Evolutionary conservation across 2,888 invertebrate genomes (phyloP), one percentile per base, ranked within the genome.

Genomic region (Reticulitermes lucifugus): DNA sequence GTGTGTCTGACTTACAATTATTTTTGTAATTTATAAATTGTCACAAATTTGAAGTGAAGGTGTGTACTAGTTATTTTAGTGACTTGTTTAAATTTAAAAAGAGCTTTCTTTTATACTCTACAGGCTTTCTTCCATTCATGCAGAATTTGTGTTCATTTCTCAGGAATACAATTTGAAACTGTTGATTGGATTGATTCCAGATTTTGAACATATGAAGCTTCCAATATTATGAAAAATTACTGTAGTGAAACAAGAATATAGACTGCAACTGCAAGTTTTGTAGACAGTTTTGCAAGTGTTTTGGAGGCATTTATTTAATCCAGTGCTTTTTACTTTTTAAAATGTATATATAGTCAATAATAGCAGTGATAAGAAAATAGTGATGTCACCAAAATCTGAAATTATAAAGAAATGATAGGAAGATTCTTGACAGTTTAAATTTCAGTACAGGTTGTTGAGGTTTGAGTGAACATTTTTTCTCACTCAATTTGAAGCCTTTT

Each of bases 61-160:
- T 65, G 10, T 65, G 14, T 10, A 25, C 5, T 25, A 65, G 65
- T 65, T n/a, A 65, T n/a, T n/a, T 65, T 6, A 25, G 25, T 65
- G 65, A 65, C n/a, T 25, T n/a, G 25, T 55, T 55, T 55, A 65
- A 25, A 65, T 65, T 65, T 65, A 25, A 25, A 4, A 65, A 65
- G 65, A 65, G n/a, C 25, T 65, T 65, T 65, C n/a, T n/a, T n/a
- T 65, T 65, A 65, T 65, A 25, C 65, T 14, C 0, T 65, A 10
- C 65, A 79, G 79, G 51, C 25, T 51, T 79, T 55, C 79, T 55
- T 79, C 79, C 79, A 55, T 55, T 25, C 46, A 46, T 25, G 25
- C 79, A 79, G 51, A 79, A 79, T 51, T 79, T 79, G 79, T 79
- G 79, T 79, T 79, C 79, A 79, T 55, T 79, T 79, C 79, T 79